Percentiles rank a stretch among this genome's conserved stretches.
Evolutionary conservation across 2,113 vertebrate species (phyloP).

Genomic region (Dissostichus mawsoni): DNA sequence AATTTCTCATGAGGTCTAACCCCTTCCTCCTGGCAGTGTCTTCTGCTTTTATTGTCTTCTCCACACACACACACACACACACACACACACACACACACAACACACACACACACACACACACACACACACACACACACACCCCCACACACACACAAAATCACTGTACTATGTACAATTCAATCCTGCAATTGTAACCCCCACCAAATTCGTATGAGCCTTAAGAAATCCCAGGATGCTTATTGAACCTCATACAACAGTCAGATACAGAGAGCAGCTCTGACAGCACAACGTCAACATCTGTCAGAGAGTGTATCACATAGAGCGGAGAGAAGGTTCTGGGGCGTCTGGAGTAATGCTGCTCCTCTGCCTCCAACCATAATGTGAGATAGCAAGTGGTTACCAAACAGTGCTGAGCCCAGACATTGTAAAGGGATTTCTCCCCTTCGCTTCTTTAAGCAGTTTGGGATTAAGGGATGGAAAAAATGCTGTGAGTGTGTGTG

Average conservation of each 20-base stretch:
- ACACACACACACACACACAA: conserved; percentile 1
- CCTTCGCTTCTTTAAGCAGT: conserved; percentile 81
- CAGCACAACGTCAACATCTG: conserved; percentile 59
- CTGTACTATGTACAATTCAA: conserved; percentile 4
- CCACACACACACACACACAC: neutral
- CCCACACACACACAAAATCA: conserved; percentile 11
- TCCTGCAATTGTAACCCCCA: neutral
- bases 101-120: conserved; percentile 19
- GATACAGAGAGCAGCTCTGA: conserved; percentile 50
- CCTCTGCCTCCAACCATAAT: conserved; percentile 61
- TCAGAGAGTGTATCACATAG: conserved; percentile 53
- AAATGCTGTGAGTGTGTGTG: conserved; percentile 46
- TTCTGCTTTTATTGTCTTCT: conserved; percentile 31
- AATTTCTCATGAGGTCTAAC: conserved; percentile 38
- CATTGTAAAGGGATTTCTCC: conserved; percentile 83
- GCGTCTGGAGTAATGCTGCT: conserved; percentile 47
- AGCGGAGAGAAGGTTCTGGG: conserved; percentile 48
- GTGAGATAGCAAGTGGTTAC: conserved; percentile 68
- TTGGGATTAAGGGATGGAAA: conserved; percentile 84
- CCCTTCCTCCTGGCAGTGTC: conserved; percentile 13
- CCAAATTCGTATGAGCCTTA: conserved; percentile 17
- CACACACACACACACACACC: conserved; percentile 18
- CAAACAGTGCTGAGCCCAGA: conserved; percentile 78
- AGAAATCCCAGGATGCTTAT: conserved; percentile 46
- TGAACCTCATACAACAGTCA: conserved; percentile 42